Conservation (phyloP, 2,797 vertebrate species). For the Silurus aristotelis region DNA sequence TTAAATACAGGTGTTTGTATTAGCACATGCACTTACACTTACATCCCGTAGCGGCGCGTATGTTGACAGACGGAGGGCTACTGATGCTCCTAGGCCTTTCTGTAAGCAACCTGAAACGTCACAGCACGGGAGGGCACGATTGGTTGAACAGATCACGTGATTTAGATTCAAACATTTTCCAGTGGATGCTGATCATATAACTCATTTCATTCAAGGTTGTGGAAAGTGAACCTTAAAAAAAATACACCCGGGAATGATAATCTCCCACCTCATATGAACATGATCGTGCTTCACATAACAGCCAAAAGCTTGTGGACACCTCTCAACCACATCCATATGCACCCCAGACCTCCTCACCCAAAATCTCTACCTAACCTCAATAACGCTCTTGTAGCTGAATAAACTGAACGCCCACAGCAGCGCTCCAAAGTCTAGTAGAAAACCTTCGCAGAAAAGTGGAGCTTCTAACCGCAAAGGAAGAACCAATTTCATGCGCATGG, state of each 20-base stretch:
- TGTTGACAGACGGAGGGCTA: neutral
- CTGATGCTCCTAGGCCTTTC: neutral
- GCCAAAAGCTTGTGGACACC: too few species aligned
- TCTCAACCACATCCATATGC: too few species aligned
- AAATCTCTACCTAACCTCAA: neutral
- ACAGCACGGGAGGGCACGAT: neutral
- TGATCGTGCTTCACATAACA: too few species aligned
- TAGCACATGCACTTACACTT: conserved; percentile 1
- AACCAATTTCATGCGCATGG: neutral
- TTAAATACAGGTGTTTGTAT: neutral
- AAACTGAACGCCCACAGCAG: neutral
- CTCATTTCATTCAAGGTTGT: too few species aligned
- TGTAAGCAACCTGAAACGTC: conserved; percentile 6
- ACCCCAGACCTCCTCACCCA: neutral
- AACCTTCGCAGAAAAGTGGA: neutral
- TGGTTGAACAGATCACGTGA: conserved; percentile 21
- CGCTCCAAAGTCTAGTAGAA: neutral
- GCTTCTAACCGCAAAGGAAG: neutral
- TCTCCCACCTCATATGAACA: too few species aligned
- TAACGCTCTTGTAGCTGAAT: neutral
- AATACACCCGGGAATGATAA: too few species aligned
- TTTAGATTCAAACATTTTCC: neutral
- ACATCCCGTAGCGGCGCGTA: neutral
- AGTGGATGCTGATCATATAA: neutral
- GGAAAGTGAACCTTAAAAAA: too few species aligned